Conservation (phyloP, 1,140 invertebrate species). For the Harpegnathos saltator region DNA sequence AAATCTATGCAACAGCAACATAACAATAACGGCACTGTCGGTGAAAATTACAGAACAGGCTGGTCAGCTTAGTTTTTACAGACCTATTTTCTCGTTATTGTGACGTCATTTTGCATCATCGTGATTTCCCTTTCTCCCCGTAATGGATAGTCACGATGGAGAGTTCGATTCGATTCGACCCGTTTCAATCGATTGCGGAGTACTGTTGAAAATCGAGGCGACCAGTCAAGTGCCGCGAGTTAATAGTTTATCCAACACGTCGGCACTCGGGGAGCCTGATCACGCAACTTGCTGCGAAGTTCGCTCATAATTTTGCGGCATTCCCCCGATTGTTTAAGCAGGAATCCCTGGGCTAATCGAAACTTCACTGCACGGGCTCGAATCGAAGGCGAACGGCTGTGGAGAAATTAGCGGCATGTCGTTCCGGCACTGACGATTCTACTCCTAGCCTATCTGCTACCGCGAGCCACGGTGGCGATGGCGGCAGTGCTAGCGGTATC, state of each 20-base stretch:
- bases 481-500: slow-evolving; percentile 52
- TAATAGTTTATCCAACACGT: neutral
- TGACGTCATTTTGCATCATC: no score
- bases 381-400: neutral
- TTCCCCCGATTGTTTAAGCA: slow-evolving; percentile 25
- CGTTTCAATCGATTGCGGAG: no score
- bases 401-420: slow-evolving; percentile 30
- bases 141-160: no score
- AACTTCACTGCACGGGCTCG: neutral
- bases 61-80: no score
- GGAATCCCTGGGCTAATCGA: slow-evolving; percentile 33
- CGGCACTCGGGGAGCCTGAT: neutral
- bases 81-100: no score
- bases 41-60: no score
- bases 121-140: no score
- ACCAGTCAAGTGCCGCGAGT: neutral
- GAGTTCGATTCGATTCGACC: no score
- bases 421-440: slow-evolving; percentile 30
- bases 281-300: neutral
- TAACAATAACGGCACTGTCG: no score
- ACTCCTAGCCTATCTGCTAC: slow-evolving; percentile 62
- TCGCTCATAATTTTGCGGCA: neutral
- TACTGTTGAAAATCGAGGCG: no score
- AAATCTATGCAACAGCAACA: no score
- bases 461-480: no score